These are phyloP conservation scores for Drosophila elegans DNA, from an alignment of 1,140 invertebrate genomes.

Conservation along the genomic window DNA sequence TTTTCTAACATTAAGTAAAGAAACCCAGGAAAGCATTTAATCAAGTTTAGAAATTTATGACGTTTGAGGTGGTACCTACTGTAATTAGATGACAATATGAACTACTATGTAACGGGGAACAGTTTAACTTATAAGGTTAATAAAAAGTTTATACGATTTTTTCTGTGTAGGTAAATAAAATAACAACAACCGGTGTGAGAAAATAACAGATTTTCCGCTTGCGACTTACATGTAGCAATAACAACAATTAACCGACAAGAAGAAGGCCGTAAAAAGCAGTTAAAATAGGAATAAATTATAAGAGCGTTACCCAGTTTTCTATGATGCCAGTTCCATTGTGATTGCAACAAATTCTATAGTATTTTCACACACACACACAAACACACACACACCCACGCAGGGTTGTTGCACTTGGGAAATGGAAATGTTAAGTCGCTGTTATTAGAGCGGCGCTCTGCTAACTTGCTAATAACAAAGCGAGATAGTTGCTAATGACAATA, in stretches of 20 bases:
- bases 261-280: slow-evolving; percentile 56
- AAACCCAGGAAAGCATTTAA: neutral
- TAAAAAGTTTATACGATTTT: neutral
- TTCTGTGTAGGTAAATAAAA: neutral
- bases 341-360: slow-evolving; percentile 51
- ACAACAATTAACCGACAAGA: slow-evolving; percentile 43
- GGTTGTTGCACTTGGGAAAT: slow-evolving; percentile 61
- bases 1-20: neutral
- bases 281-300: slow-evolving; percentile 68
- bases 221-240: slow-evolving; percentile 20
- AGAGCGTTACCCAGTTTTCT: slow-evolving; percentile 75
- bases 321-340: slow-evolving; percentile 52
- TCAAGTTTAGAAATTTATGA: neutral
- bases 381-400: slow-evolving; percentile 18
- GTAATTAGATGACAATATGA: too few species aligned
- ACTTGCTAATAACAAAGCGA: slow-evolving; percentile 47
- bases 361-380: slow-evolving; percentile 42
- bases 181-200: slow-evolving; percentile 53
- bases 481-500: slow-evolving; percentile 58
- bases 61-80: too few species aligned
- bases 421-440: slow-evolving; percentile 51
- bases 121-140: too few species aligned
- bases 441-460: slow-evolving; percentile 35
- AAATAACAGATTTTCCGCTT: slow-evolving; percentile 41
- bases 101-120: too few species aligned